Conservation (phyloP, 2,797 vertebrate genomes). For the Leptatherina wallacei region DNA sequence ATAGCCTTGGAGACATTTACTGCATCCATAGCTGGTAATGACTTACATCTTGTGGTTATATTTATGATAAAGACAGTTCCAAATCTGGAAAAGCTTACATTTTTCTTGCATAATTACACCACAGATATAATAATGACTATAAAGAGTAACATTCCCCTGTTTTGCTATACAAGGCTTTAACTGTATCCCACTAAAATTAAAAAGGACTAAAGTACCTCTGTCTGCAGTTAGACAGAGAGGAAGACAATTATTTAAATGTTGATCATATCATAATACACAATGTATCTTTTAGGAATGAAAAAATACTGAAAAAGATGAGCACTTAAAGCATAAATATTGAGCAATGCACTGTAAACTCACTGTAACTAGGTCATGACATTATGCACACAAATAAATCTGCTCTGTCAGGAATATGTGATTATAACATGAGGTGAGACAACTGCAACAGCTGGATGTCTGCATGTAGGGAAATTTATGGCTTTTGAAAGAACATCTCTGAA, state of each 20-base stretch:
- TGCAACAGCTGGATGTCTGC: conserved; percentile 33
- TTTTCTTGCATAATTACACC: conserved; percentile 18
- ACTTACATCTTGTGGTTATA: neutral
- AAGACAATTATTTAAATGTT: conserved; percentile 6
- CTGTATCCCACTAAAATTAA: conserved; percentile 5
- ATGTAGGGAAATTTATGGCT: conserved; percentile 26
- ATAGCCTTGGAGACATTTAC: neutral
- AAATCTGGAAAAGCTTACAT: neutral
- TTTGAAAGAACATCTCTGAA: conserved; percentile 17
- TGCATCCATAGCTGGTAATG: neutral
- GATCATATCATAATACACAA: conserved; percentile 9
- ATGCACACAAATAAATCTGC: conserved; percentile 11
- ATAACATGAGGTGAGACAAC: conserved; percentile 22
- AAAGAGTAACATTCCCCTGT: conserved; percentile 12
- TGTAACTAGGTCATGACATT: conserved; percentile 41
- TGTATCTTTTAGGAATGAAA: conserved; percentile 4
- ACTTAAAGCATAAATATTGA: too few relatives aligned
- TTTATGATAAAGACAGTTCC: conserved; percentile 17
- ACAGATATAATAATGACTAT: conserved; percentile 1
- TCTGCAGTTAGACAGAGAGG: conserved; percentile 7
- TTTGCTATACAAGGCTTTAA: conserved; percentile 5
- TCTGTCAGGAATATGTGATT: conserved; percentile 39
- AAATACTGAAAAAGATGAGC: neutral
- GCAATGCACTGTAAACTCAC: neutral
- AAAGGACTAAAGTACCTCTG: conserved; percentile 19